These are phyloP conservation scores for Macrosoma leucophasiata DNA, from an alignment of 2,888 invertebrate species.

Conservation along the genomic window DNA sequence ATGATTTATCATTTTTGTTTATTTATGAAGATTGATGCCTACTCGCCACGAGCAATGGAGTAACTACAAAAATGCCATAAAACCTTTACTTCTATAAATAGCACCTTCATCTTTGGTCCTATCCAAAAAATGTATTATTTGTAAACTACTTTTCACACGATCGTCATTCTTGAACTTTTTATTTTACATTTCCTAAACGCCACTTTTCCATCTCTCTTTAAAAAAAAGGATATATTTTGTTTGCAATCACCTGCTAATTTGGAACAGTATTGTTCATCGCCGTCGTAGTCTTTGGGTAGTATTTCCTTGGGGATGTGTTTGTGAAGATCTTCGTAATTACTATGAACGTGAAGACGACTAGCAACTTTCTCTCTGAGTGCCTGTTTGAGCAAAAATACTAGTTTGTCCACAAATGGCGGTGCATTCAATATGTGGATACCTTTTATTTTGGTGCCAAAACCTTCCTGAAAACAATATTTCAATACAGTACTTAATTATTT, in stretches of 20 bases:
- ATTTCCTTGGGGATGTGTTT: slow-evolving; percentile 57
- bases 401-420: slow-evolving; percentile 52
- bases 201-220: too few species aligned
- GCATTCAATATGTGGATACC: slow-evolving; percentile 64
- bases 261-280: slow-evolving; percentile 41
- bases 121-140: too few species aligned
- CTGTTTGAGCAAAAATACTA: slow-evolving; percentile 54
- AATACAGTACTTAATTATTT: background rate
- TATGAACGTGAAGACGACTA: slow-evolving; percentile 53
- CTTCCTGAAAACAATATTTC: slow-evolving; percentile 44
- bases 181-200: too few species aligned
- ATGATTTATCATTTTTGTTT: too few species aligned
- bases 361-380: slow-evolving; percentile 58
- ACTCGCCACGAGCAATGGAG: too few species aligned
- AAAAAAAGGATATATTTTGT: too few species aligned
- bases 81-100: too few species aligned
- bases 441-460: slow-evolving; percentile 59
- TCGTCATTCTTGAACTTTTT: too few species aligned
- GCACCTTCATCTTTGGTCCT: too few species aligned
- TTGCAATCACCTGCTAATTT: slow-evolving; percentile 51
- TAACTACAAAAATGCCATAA: too few species aligned
- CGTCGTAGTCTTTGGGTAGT: slow-evolving; percentile 56
- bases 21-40: too few species aligned
- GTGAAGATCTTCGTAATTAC: slow-evolving; percentile 48
- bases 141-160: too few species aligned